Conservation (phyloP, 35 echinoderm and acorn worm genomes). For the Patiria miniata region DNA sequence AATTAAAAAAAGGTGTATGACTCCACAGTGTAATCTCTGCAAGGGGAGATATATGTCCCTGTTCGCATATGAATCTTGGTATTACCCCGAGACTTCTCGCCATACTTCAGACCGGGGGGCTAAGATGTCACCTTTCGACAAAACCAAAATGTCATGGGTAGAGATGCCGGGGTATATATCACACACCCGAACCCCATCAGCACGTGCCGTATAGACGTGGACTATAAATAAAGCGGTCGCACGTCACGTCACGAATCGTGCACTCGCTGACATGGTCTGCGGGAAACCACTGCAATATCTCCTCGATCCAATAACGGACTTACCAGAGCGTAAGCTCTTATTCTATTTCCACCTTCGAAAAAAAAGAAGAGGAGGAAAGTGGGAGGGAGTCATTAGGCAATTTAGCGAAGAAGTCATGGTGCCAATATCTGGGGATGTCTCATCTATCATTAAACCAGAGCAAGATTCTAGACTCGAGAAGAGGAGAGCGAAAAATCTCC, state of each 20-base stretch:
- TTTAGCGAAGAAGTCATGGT: neutral
- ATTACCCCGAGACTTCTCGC: too few relatives aligned
- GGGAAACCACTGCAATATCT: neutral
- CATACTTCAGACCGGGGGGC: too few relatives aligned
- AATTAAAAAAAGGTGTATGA: too few relatives aligned
- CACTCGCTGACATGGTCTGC: neutral
- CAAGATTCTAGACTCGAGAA: neutral
- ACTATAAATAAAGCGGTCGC: neutral
- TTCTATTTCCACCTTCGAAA: neutral
- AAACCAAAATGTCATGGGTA: too few relatives aligned
- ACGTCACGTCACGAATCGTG: conserved; percentile 22
- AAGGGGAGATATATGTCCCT: too few relatives aligned
- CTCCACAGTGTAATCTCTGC: too few relatives aligned
- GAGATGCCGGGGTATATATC: too few relatives aligned
- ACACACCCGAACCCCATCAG: too few relatives aligned
- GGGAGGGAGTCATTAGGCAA: neutral
- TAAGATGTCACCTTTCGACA: too few relatives aligned
- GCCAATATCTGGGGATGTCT: neutral
- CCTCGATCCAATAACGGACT: conserved; percentile 7
- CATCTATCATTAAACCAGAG: neutral
- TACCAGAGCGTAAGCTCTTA: conserved; percentile 21
- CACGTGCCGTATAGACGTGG: neutral
- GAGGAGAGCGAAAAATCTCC: too few relatives aligned
- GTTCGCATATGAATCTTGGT: too few relatives aligned
- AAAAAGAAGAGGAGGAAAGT: neutral